phyloP scores from a whole-genome alignment of 2,113 vertebrate species.

The Enhydra lutris region DNA sequence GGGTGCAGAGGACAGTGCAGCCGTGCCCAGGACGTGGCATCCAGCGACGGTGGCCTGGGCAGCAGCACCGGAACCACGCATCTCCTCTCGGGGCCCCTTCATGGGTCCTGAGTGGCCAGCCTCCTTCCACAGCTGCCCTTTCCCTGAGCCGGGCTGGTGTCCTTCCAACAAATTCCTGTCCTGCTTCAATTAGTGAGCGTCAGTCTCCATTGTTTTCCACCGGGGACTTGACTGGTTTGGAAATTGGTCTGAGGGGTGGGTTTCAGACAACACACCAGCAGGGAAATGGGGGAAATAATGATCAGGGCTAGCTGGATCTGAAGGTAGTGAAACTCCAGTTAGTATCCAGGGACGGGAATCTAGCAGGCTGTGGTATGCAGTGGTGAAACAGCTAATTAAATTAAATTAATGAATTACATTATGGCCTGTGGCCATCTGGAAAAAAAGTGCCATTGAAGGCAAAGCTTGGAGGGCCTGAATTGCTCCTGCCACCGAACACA shows the following conservation, averaged over 20 bases:
- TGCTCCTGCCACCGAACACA: background rate
- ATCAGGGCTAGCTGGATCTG: background rate
- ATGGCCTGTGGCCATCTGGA: constrained; percentile 45
- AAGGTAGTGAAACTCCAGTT: background rate
- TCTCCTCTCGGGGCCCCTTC: background rate
- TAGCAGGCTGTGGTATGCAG: background rate
- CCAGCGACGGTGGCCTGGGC: fast-evolving
- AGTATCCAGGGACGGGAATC: background rate
- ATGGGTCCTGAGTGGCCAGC: background rate
- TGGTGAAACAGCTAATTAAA: constrained; percentile 55
- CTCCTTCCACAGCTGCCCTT: background rate
- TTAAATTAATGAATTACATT: constrained; percentile 58
- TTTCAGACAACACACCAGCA: background rate
- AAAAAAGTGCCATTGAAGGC: background rate
- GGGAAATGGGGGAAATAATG: background rate
- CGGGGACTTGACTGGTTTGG: background rate
- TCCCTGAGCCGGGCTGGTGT: background rate
- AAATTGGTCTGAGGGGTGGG: background rate
- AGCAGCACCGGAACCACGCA: background rate
- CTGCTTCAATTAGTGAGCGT: background rate
- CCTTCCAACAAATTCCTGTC: constrained; percentile 1
- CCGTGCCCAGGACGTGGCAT: background rate
- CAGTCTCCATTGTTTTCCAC: background rate
- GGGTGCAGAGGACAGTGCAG: background rate
- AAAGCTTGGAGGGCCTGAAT: background rate